A percentile compares a stretch with the other conserved stretches of the same genome.
Conservation (phyloP, 1,140 invertebrate species). For the Whitmania pigra region DNA sequence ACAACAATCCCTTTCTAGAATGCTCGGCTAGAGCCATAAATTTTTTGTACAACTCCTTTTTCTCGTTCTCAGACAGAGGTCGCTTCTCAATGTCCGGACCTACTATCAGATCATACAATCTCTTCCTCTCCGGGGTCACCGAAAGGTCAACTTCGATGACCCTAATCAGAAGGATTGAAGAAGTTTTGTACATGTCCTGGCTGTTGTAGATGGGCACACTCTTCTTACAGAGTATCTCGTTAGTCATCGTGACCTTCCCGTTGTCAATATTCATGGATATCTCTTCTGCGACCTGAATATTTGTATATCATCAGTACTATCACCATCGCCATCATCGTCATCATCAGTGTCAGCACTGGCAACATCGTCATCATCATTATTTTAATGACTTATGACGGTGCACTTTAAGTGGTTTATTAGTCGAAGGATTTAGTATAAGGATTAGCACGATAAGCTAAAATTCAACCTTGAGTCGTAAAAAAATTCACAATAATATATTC, state of each 20-base stretch:
- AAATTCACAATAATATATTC: no score
- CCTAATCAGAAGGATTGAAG: not conserved
- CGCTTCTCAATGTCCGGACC: not conserved
- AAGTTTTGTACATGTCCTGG: slow-evolving; percentile 6
- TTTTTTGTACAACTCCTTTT: slow-evolving; percentile 5
- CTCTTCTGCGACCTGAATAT: not conserved
- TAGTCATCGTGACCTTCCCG: not conserved
- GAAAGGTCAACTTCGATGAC: slow-evolving; percentile 7
- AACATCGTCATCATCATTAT: no score
- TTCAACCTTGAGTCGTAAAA: no score
- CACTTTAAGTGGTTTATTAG: no score
- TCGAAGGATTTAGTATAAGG: no score
- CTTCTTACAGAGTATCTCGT: not conserved
- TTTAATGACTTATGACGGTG: no score
- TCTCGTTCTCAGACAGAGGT: not conserved
- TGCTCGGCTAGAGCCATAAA: slow-evolving; percentile 8
- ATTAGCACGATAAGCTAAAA: no score
- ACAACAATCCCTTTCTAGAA: no score
- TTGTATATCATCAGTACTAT: no score
- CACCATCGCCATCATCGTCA: no score
- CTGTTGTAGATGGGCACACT: not conserved
- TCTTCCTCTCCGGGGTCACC: not conserved
- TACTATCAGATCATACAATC: not conserved
- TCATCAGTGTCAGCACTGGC: no score
- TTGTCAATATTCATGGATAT: not conserved